phyloP scores from a whole-genome alignment of 2,888 invertebrate genomes.

The Apocheima hispidaria region DNA sequence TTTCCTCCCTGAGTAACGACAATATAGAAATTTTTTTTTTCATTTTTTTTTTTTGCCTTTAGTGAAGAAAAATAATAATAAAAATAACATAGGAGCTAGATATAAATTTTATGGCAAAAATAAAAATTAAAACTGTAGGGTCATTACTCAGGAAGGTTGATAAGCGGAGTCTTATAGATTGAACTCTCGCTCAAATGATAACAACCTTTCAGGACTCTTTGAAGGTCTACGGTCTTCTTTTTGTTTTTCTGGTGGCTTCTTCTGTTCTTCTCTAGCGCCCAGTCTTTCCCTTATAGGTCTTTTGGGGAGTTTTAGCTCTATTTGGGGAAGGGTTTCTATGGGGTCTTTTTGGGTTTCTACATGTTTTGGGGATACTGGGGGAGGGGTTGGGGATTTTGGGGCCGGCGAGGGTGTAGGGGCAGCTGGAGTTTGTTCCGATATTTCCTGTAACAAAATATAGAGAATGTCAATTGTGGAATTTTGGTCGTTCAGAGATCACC shows the following conservation, averaged over 20 bases:
- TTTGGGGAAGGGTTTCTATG: conserved; percentile 72
- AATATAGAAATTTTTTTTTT: no score
- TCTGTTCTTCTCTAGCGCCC: conserved; percentile 64
- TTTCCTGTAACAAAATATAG: conserved; percentile 64
- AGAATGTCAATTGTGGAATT: no score
- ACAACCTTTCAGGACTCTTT: conserved; percentile 80
- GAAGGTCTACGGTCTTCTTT: conserved; percentile 54
- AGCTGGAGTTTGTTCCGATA: conserved; percentile 61
- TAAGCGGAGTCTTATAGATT: no score
- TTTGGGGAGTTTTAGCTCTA: conserved; percentile 81
- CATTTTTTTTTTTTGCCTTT: no score
- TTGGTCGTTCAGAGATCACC: no score
- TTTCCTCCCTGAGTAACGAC: no score
- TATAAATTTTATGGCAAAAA: no score
- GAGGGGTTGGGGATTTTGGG: conserved; percentile 49
- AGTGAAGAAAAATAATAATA: no score
- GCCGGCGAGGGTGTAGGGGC: conserved; percentile 60
- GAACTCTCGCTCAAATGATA: conserved; percentile 74
- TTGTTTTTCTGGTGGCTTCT: conserved; percentile 55
- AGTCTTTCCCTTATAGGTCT: conserved; percentile 79
- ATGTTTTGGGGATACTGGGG: conserved; percentile 36
- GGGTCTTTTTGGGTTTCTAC: conserved; percentile 53
- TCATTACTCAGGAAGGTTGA: no score
- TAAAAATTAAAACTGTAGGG: no score
- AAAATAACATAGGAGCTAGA: no score